Evolutionary conservation across 2,113 vertebrate species (phyloP), one percentile per base, ranked within the genome.

Genomic region (Cettia cetti): DNA sequence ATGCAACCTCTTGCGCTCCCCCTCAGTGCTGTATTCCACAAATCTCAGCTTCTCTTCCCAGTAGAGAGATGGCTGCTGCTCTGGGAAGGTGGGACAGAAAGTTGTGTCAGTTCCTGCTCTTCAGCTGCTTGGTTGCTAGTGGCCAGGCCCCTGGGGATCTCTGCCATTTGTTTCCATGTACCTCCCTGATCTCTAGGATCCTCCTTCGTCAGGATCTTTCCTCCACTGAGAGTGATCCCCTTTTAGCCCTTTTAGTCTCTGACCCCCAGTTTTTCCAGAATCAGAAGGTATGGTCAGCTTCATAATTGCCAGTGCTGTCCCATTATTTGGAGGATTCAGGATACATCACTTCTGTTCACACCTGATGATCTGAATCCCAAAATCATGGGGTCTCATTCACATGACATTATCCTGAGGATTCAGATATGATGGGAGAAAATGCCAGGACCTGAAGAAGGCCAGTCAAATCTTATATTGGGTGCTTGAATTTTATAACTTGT

Each of bases 1-100:
- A 26, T 28, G 14, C n/a, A 74, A 22, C 54, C 37, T 35, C 52
- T 82, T 70, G 12, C 10, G 69, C 9, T 11, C 7, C 3, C 3
- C 5, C 4, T n/a, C 23, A 37, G 22, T 1, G 1, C 28, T 78
- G 5, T 40, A 45, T 91, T 84, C 1, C 1, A 50, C 37, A 57
- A 49, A 24, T 53, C 31, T 81, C 45, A 42, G 7, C 30, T 61
- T 78, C 33, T 7, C 10, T 52, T 6, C 30, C 27, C 24, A 80
- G 27, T 21, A 69, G 16, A 6, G 30, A 56, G 13, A 22, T 27
- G 16, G 30, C 11, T 86, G 54, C 50, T 86, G 40, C 11, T 69
- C 68, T 28, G 77, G 37, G 31, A 77, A 42, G 11, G 31, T 24
- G 47, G 27, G 33, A 28, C 35, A 76, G 44, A 76, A 80, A 30